Evolutionary conservation across 2,113 vertebrate genomes (phyloP), one percentile per base, ranked within the genome.

Genomic region (Trichomycterus rosablanca): DNA sequence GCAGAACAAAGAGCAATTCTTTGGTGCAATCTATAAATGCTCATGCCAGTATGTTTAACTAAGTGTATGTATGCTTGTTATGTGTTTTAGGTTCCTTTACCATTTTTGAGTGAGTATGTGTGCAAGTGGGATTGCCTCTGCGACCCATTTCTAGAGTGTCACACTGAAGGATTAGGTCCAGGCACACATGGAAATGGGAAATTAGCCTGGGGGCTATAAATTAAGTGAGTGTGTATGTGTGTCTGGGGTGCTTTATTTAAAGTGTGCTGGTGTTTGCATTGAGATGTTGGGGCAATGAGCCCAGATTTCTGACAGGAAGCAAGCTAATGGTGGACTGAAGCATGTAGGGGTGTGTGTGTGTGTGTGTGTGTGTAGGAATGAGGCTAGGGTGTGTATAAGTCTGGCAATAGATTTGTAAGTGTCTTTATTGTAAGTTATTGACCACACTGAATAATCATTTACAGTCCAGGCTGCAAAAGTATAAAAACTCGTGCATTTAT

Each of bases 161-260:
- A 69, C 71, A 70, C 69, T 45, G 53, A 22, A 70, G 77, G 78
- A 80, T 83, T 83, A 79, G 63, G 43, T 73, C 63, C 51, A 77
- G 78, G 78, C 67, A 48, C 61, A 52, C 60, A 52, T 80, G 80
- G 74, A 85, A 83, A 81, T 81, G 61, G 63, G 63, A 80, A 83
- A 81, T 81, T 82, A 83, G 77, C 74, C 76, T 55, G 20, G 50
- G n/a, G 75, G 78, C 58, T 70, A 55, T 15, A 44, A 75, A 56
- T 56, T 32, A 62, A 40, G 46, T 63, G 30, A 60, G 30, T 66
- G 39, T 58, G 23, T 69, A 37, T 68, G 65, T 63, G n/a, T 71
- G 66, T 49, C 56, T 53, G 8, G 57, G 32, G 48, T 59, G 63
- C 49, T 69, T 74, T 61, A n/a, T 42, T 52, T 66, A 59, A 72